These are phyloP conservation scores for Hirundichthys speculiger DNA, from an alignment of 2,113 vertebrate genomes.

Conservation along the genomic window DNA sequence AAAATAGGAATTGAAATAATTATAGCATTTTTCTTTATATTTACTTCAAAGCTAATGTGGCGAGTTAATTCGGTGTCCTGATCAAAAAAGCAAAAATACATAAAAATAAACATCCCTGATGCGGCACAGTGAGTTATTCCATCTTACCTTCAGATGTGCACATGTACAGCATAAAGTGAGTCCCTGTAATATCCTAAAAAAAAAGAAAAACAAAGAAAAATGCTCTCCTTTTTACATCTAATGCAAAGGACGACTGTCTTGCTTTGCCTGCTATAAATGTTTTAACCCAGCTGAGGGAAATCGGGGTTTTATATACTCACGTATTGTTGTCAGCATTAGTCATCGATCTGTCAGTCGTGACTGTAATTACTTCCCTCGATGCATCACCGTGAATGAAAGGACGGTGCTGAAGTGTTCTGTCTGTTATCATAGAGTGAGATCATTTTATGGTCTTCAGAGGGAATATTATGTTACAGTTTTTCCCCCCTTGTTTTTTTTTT, in stretches of 20 bases:
- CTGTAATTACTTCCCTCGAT: constrained; percentile 66
- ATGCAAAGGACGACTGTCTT: constrained; percentile 32
- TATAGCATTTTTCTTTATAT: constrained; percentile 41
- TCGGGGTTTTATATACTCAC: constrained; percentile 66
- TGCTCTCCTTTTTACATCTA: constrained; percentile 15
- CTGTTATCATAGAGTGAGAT: constrained; percentile 64
- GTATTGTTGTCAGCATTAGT: constrained; percentile 65
- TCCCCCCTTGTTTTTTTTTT: background rate
- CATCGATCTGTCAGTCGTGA: constrained; percentile 72
- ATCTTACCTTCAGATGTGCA: constrained; percentile 64
- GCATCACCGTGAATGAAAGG: constrained; percentile 69
- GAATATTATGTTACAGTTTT: constrained; percentile 31
- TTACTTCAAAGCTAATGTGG: constrained; percentile 34
- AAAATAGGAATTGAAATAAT: constrained; percentile 58
- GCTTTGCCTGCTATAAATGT: constrained; percentile 35
- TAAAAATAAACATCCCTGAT: constrained; percentile 12
- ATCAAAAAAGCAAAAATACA: constrained; percentile 44
- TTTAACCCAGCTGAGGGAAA: constrained; percentile 43
- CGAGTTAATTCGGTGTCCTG: constrained; percentile 25
- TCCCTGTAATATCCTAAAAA: constrained; percentile 15
- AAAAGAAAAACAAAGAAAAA: background rate
- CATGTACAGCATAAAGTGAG: constrained; percentile 21
- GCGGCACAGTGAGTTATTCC: constrained; percentile 28
- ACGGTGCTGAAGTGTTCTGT: constrained; percentile 50
- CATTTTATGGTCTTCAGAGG: constrained; percentile 52